These are phyloP conservation scores for Harmothoe impar DNA, from an alignment of 2,888 invertebrate species.

Conservation along the genomic window DNA sequence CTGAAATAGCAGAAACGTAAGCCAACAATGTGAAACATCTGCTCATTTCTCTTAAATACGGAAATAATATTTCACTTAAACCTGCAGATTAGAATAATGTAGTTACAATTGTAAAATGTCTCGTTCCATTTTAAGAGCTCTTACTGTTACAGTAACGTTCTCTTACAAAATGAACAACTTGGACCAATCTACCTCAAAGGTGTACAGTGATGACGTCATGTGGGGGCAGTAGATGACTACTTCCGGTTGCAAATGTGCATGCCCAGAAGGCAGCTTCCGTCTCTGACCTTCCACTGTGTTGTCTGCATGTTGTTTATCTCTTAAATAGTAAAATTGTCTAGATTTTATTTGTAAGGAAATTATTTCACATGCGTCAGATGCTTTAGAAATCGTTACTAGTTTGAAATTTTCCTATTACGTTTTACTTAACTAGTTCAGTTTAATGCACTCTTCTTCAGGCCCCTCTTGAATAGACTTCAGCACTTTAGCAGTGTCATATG, in stretches of 20 bases:
- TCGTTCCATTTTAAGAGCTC: background rate
- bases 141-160: background rate
- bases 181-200: constrained; percentile 57
- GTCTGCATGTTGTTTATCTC: constrained; percentile 43
- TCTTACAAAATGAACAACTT: constrained; percentile 52
- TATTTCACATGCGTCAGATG: background rate
- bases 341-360: background rate
- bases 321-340: background rate
- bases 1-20: constrained; percentile 11
- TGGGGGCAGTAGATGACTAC: constrained; percentile 53
- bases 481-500: background rate
- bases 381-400: too few relatives aligned
- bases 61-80: background rate
- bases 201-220: constrained; percentile 63
- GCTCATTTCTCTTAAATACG: background rate
- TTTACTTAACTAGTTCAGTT: background rate
- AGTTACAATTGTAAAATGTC: constrained; percentile 11
- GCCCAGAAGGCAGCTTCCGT: background rate
- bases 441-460: background rate
- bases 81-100: constrained; percentile 46
- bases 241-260: background rate
- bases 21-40: background rate
- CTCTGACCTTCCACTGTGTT: constrained; percentile 45
- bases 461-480: background rate
- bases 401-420: too few relatives aligned